A percentile compares a stretch with the other conserved stretches of the same genome.
phyloP scores from a whole-genome alignment of 1,140 invertebrate genomes.

The Ganaspis sp. region DNA sequence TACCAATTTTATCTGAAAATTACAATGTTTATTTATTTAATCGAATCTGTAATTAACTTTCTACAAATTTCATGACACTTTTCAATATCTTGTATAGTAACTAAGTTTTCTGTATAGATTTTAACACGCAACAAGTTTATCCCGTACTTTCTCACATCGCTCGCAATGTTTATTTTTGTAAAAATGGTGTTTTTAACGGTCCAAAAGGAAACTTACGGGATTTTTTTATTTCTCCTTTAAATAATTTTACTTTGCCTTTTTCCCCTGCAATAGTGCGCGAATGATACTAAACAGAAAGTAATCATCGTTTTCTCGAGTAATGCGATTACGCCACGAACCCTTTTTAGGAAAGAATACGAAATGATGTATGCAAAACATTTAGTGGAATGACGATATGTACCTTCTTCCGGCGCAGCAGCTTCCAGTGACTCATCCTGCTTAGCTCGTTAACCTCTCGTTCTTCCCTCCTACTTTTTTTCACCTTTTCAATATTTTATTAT shows the following conservation, averaged over 20 bases:
- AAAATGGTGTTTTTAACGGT: not conserved
- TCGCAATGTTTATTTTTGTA: not conserved
- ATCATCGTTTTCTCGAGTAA: not conserved
- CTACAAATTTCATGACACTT: not conserved
- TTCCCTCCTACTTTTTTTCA: conserved; percentile 23
- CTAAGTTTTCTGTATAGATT: not conserved
- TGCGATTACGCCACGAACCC: not conserved
- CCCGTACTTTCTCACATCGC: not conserved
- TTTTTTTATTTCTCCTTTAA: not conserved
- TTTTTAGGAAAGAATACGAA: not conserved
- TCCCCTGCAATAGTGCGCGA: not conserved
- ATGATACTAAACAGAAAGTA: conserved; percentile 4
- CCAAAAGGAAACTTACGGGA: not conserved
- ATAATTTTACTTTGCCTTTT: not conserved
- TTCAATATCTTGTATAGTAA: not conserved
- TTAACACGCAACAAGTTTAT: not conserved
- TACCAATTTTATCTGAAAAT: too few relatives aligned
- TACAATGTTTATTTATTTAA: not conserved
- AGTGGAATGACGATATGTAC: conserved; percentile 51
- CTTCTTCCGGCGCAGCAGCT: conserved; percentile 74
- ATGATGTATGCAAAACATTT: conserved; percentile 5
- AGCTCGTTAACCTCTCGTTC: conserved; percentile 52
- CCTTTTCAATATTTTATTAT: not conserved
- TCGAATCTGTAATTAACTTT: not conserved
- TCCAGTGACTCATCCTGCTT: conserved; percentile 74